A percentile compares a stretch with the other conserved stretches of the same genome.
phyloP scores from a whole-genome alignment of 2,797 vertebrate species.

The Holocentrus rufus region DNA sequence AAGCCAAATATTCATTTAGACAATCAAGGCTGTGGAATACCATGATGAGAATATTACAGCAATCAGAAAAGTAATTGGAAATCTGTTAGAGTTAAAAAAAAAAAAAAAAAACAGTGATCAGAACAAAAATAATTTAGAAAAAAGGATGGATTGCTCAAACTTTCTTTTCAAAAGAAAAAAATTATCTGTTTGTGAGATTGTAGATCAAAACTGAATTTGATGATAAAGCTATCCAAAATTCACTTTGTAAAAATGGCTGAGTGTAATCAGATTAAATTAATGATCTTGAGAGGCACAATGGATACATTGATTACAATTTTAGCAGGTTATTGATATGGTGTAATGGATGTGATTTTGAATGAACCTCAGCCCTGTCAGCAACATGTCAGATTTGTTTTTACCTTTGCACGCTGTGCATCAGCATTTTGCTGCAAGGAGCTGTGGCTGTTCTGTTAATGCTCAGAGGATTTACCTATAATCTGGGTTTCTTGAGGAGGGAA shows the following conservation, averaged over 20 bases:
- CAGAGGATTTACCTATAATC: conserved; percentile 79
- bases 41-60: too few species aligned
- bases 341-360: conserved; percentile 32
- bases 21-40: too few species aligned
- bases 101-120: too few species aligned
- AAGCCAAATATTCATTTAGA: too few species aligned
- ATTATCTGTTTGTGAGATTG: not conserved
- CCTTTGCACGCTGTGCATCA: conserved; percentile 50
- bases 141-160: too few species aligned
- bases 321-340: not conserved
- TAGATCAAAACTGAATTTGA: not conserved
- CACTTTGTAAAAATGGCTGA: not conserved
- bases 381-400: conserved; percentile 45
- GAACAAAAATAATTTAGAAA: too few species aligned
- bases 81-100: too few species aligned
- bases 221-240: not conserved
- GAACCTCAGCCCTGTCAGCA: conserved; percentile 27
- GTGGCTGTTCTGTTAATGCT: conserved; percentile 61
- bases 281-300: conserved; percentile 9
- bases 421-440: conserved; percentile 47
- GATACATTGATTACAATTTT: conserved; percentile 16
- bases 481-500: conserved; percentile 62
- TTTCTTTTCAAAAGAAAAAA: too few species aligned
- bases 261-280: not conserved
- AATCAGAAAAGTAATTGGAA: too few species aligned